Base-by-base conservation (phyloP, 2,888 invertebrate species). In the Drosophila kuntzei region DNA sequence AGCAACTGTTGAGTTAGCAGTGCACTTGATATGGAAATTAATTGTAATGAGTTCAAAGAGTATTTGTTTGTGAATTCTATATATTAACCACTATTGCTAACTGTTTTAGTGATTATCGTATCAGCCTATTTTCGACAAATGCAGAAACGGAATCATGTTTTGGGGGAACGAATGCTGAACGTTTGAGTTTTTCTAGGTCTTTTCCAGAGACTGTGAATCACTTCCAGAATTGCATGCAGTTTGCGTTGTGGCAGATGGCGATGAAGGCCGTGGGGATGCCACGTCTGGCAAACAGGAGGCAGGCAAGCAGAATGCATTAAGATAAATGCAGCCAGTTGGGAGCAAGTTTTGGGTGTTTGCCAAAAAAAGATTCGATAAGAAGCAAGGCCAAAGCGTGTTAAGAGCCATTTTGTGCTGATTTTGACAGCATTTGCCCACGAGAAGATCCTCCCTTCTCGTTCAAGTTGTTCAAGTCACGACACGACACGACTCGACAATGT, bases 251-350 rank as follows among this genome's bases (percentile, higher is more conserved):
- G n/a, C 18, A 32, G 14, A 7, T 25, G 25, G 25, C 34, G n/a
- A 4, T 25, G 36, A 51, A 36, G 34, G 32, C 5, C 9, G 9
- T 14, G 32, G 12, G 12, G 18, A 2, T 7, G n/a, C 25, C 14
- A 25, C 18, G 14, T 14, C n/a, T 36, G 25, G 25, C 12, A 14
- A 16, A 20, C 16, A 14, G 20, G 6, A 43, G 18, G 36, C 46
- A 59, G 32, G 47, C 60, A 44, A 49, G 44, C 58, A 44, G 59
- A 59, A 59, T 20, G 54, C 65, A 73, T 76, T 69, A 54, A 59
- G 79, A 80, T 80, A 67, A 78, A 69, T 78, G 82, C 75, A 75
- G 44, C 51, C 51, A 65, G 66, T 62, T 75, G 57, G 34, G 51
- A 57, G 51, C 44, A 54, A 53, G 37, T 54, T 53, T 41, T 22